phyloP scores from a whole-genome alignment of 2,888 invertebrate species.

The Deilephila elpenor region DNA sequence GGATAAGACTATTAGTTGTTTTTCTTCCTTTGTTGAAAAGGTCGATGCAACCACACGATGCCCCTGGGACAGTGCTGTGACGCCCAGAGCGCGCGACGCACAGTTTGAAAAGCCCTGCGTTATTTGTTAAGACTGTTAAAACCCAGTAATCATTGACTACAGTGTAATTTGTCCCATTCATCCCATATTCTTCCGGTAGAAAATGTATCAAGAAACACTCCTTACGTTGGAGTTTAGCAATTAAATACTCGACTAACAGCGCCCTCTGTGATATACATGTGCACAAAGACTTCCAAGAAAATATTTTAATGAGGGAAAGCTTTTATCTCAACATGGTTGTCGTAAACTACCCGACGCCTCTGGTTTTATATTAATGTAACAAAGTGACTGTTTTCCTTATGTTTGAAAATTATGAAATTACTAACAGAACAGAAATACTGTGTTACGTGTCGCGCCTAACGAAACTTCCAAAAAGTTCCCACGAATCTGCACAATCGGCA shows the following conservation, averaged over 20 bases:
- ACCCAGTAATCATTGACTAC: not conserved
- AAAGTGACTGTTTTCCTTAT: not conserved
- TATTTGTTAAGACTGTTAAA: too few relatives aligned
- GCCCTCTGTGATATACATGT: not conserved
- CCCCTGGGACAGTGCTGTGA: too few relatives aligned
- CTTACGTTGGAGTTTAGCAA: not conserved
- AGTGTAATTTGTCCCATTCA: not conserved
- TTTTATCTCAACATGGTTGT: not conserved
- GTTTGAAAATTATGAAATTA: too few relatives aligned
- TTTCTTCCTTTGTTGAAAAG: too few relatives aligned
- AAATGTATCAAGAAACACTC: constrained; percentile 11
- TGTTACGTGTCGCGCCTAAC: too few relatives aligned
- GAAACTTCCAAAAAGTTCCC: too few relatives aligned
- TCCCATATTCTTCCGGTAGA: not conserved
- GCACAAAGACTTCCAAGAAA: not conserved
- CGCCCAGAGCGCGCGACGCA: too few relatives aligned
- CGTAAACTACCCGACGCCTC: not conserved
- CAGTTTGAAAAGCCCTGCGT: too few relatives aligned
- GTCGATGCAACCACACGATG: too few relatives aligned
- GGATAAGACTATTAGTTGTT: too few relatives aligned
- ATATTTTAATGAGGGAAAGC: constrained; percentile 16
- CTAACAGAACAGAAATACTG: too few relatives aligned
- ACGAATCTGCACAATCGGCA: too few relatives aligned
- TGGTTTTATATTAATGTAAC: not conserved
- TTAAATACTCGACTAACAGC: not conserved